phyloP scores from a whole-genome alignment of 2,113 vertebrate genomes.

The Dipodomys merriami region DNA sequence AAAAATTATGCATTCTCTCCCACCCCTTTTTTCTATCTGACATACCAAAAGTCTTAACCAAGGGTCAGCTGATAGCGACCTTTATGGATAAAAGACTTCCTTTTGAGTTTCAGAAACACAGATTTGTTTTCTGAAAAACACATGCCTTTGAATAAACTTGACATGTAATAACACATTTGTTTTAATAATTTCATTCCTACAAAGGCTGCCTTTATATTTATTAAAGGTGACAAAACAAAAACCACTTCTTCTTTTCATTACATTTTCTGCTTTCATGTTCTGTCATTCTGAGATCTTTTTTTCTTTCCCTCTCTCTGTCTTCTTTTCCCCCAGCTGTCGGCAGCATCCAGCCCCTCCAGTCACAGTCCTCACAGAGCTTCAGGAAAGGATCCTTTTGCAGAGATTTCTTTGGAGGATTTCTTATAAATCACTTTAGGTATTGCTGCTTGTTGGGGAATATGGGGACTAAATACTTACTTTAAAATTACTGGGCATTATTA shows the following conservation, averaged over 20 bases:
- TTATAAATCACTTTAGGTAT: constrained; percentile 99
- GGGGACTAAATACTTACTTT: constrained; percentile 66
- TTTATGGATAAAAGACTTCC: constrained; percentile 64
- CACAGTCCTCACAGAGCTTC: constrained; percentile 99
- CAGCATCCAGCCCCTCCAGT: constrained; percentile 99
- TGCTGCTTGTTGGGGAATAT: constrained; percentile 87
- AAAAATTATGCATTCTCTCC: not conserved
- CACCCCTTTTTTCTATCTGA: not conserved
- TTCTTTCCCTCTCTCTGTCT: constrained; percentile 91
- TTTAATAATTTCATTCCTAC: constrained; percentile 81
- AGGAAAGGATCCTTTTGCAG: constrained; percentile 99
- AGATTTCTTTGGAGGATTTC: constrained; percentile 99
- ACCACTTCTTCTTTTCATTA: constrained; percentile 83
- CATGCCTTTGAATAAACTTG: constrained; percentile 75
- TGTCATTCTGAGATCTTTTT: constrained; percentile 92
- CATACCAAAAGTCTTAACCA: constrained; percentile 40
- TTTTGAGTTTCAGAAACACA: constrained; percentile 66
- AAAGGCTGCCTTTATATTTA: constrained; percentile 79
- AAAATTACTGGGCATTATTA: constrained; percentile 40
- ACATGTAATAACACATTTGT: constrained; percentile 76
- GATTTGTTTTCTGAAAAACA: constrained; percentile 82
- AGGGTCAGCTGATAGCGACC: constrained; percentile 29
- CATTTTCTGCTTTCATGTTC: constrained; percentile 88
- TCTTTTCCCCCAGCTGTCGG: constrained; percentile 96
- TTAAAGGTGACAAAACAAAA: constrained; percentile 76